These are phyloP conservation scores for Calephelis perditalis DNA, from an alignment of 2,888 invertebrate genomes.

Conservation along the genomic window DNA sequence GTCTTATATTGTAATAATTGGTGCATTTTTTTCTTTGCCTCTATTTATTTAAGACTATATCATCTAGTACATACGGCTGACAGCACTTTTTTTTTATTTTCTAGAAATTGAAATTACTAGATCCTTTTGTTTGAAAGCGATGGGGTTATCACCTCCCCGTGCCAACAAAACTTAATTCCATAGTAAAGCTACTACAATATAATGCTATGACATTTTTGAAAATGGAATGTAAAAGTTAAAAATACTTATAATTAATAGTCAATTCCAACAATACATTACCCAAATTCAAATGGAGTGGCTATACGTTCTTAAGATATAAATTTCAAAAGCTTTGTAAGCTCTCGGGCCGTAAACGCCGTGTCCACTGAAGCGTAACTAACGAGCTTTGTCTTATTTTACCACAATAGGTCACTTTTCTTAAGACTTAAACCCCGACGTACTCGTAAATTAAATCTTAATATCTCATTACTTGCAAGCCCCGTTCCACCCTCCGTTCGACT, in stretches of 20 bases:
- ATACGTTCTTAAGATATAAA: constrained; percentile 60
- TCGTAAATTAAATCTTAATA: constrained; percentile 73
- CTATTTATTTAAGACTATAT: too few relatives aligned
- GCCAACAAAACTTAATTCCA: too few relatives aligned
- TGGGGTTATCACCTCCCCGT: too few relatives aligned
- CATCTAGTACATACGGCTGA: too few relatives aligned
- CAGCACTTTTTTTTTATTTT: too few relatives aligned
- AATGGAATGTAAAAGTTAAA: constrained; percentile 17
- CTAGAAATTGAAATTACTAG: too few relatives aligned
- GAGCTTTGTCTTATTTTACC: constrained; percentile 69
- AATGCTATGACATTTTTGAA: not conserved
- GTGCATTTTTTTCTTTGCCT: too few relatives aligned
- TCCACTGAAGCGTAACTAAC: constrained; percentile 66
- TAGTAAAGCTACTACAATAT: too few relatives aligned
- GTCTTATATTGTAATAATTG: too few relatives aligned
- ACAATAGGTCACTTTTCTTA: constrained; percentile 74
- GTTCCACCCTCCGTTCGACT: constrained; percentile 47
- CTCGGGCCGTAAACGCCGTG: constrained; percentile 51
- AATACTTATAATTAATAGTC: constrained; percentile 8
- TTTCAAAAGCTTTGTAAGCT: constrained; percentile 64
- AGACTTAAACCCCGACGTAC: constrained; percentile 61
- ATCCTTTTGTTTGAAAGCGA: too few relatives aligned
- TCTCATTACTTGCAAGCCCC: constrained; percentile 71
- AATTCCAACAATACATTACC: constrained; percentile 10
- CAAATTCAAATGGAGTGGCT: constrained; percentile 35